Conservation (phyloP, 2,797 vertebrate species). For the Sebastes goodei region DNA sequence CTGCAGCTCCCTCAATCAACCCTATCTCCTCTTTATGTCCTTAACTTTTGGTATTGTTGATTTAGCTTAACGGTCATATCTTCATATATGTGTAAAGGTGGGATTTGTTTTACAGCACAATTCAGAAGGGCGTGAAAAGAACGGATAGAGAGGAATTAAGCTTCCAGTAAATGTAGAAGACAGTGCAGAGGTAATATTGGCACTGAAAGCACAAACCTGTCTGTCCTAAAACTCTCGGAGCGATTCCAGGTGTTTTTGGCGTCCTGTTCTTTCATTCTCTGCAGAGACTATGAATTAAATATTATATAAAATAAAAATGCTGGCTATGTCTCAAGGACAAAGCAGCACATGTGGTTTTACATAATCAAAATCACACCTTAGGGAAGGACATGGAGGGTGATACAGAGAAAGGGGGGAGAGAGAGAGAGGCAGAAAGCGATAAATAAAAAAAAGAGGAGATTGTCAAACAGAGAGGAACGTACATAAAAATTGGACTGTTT, state of each 20-base stretch:
- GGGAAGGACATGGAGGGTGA: conserved; percentile 19
- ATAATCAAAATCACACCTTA: conserved; percentile 46
- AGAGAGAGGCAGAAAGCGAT: background rate
- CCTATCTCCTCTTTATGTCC: background rate
- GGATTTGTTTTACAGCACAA: background rate
- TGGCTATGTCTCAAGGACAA: conserved; percentile 34
- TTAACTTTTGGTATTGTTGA: background rate
- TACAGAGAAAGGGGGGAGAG: background rate
- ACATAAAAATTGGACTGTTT: background rate
- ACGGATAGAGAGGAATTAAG: background rate
- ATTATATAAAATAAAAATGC: conserved; percentile 53
- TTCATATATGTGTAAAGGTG: background rate
- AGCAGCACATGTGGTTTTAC: conserved; percentile 46
- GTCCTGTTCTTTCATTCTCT: conserved; percentile 21
- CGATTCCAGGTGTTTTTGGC: conserved; percentile 57
- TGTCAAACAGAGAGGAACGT: background rate
- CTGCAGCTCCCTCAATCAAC: background rate
- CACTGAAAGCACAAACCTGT: conserved; percentile 19
- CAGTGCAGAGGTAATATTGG: background rate
- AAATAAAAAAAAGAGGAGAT: background rate
- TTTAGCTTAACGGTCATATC: background rate
- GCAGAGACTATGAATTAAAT: conserved; percentile 54
- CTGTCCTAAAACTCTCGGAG: conserved; percentile 28
- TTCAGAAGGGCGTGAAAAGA: background rate
- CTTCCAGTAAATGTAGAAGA: background rate